Percentiles rank a stretch among this genome's conserved stretches.
Conservation (phyloP, 2,113 vertebrate genomes). For the Atractosteus spatula region DNA sequence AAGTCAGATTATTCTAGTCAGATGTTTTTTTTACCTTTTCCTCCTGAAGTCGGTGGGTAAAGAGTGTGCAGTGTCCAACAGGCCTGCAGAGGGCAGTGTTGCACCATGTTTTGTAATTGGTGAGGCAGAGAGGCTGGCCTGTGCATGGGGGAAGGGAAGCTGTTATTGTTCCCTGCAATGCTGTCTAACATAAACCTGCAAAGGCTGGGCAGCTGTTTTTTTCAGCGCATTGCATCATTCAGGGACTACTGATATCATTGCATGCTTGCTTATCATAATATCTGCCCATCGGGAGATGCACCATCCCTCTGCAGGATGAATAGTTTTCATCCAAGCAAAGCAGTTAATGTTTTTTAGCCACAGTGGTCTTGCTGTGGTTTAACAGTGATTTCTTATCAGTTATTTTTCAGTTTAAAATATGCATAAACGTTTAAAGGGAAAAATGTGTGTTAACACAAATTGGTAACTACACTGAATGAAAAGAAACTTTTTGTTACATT, state of each 20-base stretch:
- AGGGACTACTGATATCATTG: background rate
- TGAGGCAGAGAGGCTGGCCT: background rate
- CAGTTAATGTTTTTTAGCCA: no score
- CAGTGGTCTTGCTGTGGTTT: no score
- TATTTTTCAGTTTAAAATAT: no score
- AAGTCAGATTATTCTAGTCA: no score
- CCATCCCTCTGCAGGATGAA: no score
- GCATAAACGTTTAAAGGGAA: no score
- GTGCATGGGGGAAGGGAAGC: conserved; percentile 23
- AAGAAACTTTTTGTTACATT: background rate
- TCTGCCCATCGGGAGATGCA: no score
- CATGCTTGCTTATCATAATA: no score
- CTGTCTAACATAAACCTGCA: background rate
- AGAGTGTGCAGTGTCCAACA: background rate
- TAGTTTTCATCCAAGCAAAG: no score
- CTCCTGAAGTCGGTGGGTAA: background rate
- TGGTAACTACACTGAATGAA: background rate
- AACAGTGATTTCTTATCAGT: no score
- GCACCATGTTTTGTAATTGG: conserved; percentile 40
- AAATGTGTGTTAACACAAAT: no score
- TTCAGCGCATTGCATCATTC: background rate
- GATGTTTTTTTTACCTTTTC: background rate
- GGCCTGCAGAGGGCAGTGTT: conserved; percentile 71
- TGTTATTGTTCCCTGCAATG: background rate
- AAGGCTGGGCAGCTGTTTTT: background rate